These are phyloP conservation scores for Bolborhynchus lineola DNA, from an alignment of 2,113 vertebrate species.

Conservation along the genomic window DNA sequence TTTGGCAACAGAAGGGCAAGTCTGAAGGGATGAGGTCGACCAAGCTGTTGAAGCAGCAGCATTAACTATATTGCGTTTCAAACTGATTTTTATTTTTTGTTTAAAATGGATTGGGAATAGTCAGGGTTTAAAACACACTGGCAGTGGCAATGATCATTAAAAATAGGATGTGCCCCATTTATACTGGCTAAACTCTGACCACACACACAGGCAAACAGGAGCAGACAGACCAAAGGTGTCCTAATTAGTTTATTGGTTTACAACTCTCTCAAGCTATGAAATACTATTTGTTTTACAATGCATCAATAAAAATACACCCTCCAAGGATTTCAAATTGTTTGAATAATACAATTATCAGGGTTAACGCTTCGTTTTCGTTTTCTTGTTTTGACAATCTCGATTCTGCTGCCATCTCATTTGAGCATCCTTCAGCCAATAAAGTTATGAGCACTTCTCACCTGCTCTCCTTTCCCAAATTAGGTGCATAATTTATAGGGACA, in stretches of 20 bases:
- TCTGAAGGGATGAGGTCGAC: not conserved
- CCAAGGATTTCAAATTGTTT: conserved; percentile 30
- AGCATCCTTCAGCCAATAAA: not conserved
- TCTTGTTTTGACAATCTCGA: conserved; percentile 4
- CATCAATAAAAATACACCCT: conserved; percentile 25
- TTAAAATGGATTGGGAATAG: not conserved
- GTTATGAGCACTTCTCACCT: not conserved
- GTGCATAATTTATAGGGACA: not conserved
- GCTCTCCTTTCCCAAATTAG: not conserved
- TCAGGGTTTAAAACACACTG: not conserved
- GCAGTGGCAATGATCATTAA: not conserved
- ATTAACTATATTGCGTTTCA: not conserved
- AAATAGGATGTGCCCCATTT: not conserved
- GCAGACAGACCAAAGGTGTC: conserved; percentile 7
- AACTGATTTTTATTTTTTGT: not conserved
- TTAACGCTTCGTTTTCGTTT: conserved; percentile 37
- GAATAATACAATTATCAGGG: conserved; percentile 15
- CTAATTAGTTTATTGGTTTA: conserved; percentile 57
- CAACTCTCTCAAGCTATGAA: not conserved
- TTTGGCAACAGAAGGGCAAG: not conserved
- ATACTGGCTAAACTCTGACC: not conserved
- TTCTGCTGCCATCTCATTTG: not conserved
- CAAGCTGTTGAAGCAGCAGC: not conserved
- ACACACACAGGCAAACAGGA: not conserved
- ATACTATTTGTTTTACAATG: conserved; percentile 18